Evolutionary conservation across 2,797 vertebrate genomes (phyloP), one percentile per base, ranked within the genome.

Genomic region (Cyprinodon diabolis): DNA sequence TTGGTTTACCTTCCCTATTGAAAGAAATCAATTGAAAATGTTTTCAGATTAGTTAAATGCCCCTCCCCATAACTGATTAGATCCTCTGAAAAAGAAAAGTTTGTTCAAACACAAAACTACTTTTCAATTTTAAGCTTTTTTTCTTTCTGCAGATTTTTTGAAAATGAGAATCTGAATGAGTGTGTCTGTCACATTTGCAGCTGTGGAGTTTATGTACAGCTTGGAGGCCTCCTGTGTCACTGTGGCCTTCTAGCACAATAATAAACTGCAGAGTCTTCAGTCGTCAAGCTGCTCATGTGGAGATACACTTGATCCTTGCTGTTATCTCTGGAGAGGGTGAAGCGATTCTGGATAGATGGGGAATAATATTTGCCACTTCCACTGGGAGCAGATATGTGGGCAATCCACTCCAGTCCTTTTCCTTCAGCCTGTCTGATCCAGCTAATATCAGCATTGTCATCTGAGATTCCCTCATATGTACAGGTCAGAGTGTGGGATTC

Each of bases 401-500:
- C 5, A 12, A 57, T 12, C 54, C 68, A 58, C 49, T 68, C 52
- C 14, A 55, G 57, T 65, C 0, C 0, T 69, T 75, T 55, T 69
- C 57, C 68, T 21, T 2, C 25, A 30, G 25, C 56, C 13, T 70
- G 58, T 76, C 43, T 71, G 37, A 75, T 56, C 68, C 51, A 75
- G 58, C 1, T 15, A 13, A 68, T 68, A 0, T 1, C 82, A 70
- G 43, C 60, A 56, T n/a, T n/a, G n/a, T n/a, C n/a, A 76, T 57
- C 0, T 23, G 12, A 30, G 35, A 57, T 57, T 55, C 74, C 85
- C 79, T 82, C 85, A 70, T 37, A 84, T 30, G 48, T 63, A 47
- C 87, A 92, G 66, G 81, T 88, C 9, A 91, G 74, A 75, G 69
- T 91, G n/a, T 82, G 62, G 65, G 74, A 60, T 68, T 87, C 84